Base-by-base conservation (phyloP, 1,140 invertebrate species). In the Caerostris darwini region DNA sequence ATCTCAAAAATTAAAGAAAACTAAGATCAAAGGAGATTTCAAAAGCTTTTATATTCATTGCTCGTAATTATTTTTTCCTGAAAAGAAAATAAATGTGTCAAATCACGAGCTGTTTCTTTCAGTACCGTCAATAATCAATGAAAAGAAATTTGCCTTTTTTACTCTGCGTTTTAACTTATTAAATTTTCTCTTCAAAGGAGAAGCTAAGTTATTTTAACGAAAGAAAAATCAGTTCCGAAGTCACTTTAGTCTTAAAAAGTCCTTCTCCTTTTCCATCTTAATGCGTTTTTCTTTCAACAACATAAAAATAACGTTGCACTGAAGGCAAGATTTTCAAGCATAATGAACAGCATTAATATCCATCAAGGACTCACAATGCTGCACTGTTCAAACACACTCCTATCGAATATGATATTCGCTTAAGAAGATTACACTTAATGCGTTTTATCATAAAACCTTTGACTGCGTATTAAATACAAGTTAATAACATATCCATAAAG, bases 391-490 rank as follows among this genome's bases (percentile, higher is more conserved):
- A 83, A 83, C 17, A 58, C 54, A 57, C 82, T 83, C 57, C 82
- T 57, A 57, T 83, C 56, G 82, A 83, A 83, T 56, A 58, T 77
- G 53, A 77, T 77, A 77, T 58, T 58, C 56, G 85, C n/a, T 7
- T 61, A 50, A 61, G 34, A 61, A 87, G 58, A 87, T 61, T 87
- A 87, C 85, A 61, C 34, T 61, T 87, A 85, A 83, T 92, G n/a
- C 61, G 91, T 69, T 92, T 92, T 67, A 83, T 92, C 58, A 81
- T 92, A 92, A 92, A 92, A 92, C 58, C 50, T 86, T 93, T 87
- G 83, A 87, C 61, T 83, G 71, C 34, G 5, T 92, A 92, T 81
- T 92, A 85, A 92, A 92, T 53, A 7, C 34, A 83, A n/a, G 71
- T 83, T 92, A 92, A 83, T 83, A 92, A 83, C 10, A 57, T 83